phyloP scores from a whole-genome alignment of 2,797 vertebrate genomes.

The Dipus sagitta region DNA sequence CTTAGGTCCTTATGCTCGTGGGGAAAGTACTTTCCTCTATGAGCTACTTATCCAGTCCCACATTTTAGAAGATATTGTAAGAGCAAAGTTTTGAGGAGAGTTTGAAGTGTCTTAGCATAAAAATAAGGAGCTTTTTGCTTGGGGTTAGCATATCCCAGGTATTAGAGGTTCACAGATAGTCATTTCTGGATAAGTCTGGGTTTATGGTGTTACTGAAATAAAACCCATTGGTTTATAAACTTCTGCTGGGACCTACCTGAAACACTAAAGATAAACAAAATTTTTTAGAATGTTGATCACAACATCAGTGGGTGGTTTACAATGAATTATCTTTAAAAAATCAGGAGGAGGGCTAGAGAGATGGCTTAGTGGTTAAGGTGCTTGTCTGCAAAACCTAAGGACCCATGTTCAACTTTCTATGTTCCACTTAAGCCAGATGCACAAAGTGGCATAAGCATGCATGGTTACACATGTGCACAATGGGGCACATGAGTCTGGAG shows the following conservation, averaged over 20 bases:
- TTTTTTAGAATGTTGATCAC: conserved; percentile 20
- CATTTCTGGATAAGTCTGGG: conserved; percentile 48
- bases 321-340: conserved; percentile 38
- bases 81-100: background rate
- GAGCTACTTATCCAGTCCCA: too few relatives aligned
- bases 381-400: background rate
- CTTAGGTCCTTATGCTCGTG: too few relatives aligned
- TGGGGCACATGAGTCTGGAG: too few relatives aligned
- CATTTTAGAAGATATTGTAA: background rate
- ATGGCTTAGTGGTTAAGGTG: background rate
- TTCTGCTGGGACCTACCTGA: background rate
- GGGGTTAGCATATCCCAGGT: background rate
- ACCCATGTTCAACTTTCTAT: background rate
- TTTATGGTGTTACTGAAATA: conserved; percentile 63
- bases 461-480: too few relatives aligned
- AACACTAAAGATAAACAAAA: conserved; percentile 27
- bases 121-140: conserved; percentile 57
- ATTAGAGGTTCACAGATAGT: conserved; percentile 40
- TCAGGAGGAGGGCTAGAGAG: too few relatives aligned
- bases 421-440: background rate
- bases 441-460: background rate
- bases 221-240: conserved; percentile 49
- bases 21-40: too few relatives aligned
- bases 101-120: background rate
- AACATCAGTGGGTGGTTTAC: background rate